A percentile compares a stretch with the other conserved stretches of the same genome.
These are phyloP conservation scores for Lucinisca nassula DNA, from an alignment of 2,888 invertebrate genomes.

Conservation along the genomic window DNA sequence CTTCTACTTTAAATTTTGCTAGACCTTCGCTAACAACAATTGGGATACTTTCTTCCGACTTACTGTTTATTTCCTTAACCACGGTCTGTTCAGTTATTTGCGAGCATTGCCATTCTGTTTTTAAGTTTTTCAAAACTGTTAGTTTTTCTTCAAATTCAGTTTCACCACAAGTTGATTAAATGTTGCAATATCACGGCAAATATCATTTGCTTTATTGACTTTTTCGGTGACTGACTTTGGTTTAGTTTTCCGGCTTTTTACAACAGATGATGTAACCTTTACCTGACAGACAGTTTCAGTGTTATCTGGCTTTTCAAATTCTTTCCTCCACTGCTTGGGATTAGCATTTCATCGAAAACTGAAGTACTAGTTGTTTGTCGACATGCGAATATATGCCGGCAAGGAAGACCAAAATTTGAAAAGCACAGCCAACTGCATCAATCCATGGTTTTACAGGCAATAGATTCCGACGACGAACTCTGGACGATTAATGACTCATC, in stretches of 20 bases:
- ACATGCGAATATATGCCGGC: constrained; percentile 12
- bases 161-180: constrained; percentile 11
- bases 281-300: neutral
- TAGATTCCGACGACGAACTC: neutral
- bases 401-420: constrained; percentile 6
- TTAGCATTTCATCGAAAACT: neutral
- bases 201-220: neutral
- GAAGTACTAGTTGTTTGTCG: neutral
- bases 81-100: neutral
- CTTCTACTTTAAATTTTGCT: too few species aligned
- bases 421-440: neutral
- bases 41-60: too few species aligned
- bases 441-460: neutral
- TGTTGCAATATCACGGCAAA: neutral
- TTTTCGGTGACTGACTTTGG: constrained; percentile 6
- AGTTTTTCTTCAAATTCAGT: constrained; percentile 9
- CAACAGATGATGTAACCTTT: neutral
- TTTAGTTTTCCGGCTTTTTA: neutral
- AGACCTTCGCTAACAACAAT: too few species aligned
- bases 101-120: constrained; percentile 13
- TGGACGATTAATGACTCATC: neutral
- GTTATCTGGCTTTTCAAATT: neutral
- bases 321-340: constrained; percentile 12
- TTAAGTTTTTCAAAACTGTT: neutral
- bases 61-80: too few species aligned